Evolutionary conservation across 2,113 vertebrate species (phyloP).

Genomic region (Leucosticte australis): DNA sequence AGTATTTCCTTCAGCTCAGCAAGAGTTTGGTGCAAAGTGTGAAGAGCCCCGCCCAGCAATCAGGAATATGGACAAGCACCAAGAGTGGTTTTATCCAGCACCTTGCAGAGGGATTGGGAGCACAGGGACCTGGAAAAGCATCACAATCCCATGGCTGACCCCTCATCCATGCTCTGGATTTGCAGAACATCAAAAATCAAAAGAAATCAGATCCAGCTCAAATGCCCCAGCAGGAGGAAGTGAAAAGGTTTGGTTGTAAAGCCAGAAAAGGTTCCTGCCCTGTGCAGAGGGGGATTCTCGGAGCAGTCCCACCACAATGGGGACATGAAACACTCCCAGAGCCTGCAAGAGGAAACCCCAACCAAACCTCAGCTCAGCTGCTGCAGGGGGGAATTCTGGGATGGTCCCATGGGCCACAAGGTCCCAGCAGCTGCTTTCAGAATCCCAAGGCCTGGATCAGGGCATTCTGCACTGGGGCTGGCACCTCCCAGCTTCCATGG

Average conservation of each 20-base stretch:
- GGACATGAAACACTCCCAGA: not conserved
- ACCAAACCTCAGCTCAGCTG: not conserved
- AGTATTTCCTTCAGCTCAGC: not conserved
- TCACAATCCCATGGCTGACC: not conserved
- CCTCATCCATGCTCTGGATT: not conserved
- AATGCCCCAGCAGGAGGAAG: not conserved
- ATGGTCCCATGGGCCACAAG: not conserved
- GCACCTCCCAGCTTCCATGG: not conserved
- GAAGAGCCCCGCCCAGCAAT: not conserved
- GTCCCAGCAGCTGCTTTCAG: not conserved
- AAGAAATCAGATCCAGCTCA: not conserved
- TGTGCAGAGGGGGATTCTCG: not conserved
- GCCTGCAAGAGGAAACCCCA: not conserved
- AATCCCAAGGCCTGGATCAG: not conserved
- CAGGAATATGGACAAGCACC: not conserved
- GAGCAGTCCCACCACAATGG: not conserved
- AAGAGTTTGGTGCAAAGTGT: not conserved
- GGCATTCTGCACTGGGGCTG: not conserved
- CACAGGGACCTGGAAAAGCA: not conserved
- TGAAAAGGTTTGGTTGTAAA: not conserved
- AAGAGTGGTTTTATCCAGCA: not conserved
- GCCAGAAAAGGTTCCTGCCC: not conserved
- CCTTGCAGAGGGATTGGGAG: not conserved
- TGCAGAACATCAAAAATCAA: not conserved
- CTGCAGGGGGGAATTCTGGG: not conserved